Conservation (phyloP, 2,113 vertebrate genomes). For the Peromyscus californicus region DNA sequence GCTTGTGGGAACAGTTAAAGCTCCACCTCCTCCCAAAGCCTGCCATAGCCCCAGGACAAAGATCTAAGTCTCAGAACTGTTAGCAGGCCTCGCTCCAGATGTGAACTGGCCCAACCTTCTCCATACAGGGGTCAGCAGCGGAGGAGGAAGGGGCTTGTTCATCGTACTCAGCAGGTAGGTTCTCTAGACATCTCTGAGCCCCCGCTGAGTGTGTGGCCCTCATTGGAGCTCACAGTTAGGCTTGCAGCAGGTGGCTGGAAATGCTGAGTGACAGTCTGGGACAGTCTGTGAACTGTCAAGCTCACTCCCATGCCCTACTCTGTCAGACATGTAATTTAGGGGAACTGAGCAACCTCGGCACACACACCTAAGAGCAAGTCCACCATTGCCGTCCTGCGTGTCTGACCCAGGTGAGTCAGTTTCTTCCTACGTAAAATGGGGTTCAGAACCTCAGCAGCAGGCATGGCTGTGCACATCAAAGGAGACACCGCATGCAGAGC, state of each 20-base stretch:
- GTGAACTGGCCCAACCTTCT: background rate
- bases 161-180: too few relatives aligned
- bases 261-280: background rate
- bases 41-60: background rate
- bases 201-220: background rate
- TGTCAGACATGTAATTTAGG: background rate
- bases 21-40: background rate
- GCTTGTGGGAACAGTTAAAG: background rate
- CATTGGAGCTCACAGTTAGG: background rate
- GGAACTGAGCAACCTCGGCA: background rate
- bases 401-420: background rate
- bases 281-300: background rate
- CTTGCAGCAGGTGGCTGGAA: background rate
- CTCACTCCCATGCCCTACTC: background rate
- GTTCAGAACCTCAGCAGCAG: background rate
- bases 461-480: background rate
- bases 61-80: background rate
- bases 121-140: background rate
- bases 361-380: background rate
- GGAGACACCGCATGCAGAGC: background rate
- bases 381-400: background rate
- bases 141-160: background rate
- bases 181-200: background rate
- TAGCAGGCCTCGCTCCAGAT: background rate
- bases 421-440: conserved; percentile 2